These are phyloP conservation scores for Thalpophila matura DNA, from an alignment of 2,888 invertebrate species.

Conservation along the genomic window DNA sequence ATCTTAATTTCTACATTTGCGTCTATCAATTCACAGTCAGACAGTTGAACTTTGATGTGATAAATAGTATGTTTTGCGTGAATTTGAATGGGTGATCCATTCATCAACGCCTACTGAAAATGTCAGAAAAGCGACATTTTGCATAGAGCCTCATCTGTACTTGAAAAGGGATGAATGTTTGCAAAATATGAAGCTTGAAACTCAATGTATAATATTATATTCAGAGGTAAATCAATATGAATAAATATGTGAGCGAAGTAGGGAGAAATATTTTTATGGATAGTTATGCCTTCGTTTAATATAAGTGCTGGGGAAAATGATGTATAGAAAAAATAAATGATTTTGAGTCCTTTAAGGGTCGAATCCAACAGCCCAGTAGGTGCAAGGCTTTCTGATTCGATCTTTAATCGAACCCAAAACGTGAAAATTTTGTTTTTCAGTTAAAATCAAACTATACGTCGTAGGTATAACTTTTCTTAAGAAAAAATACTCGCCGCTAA, in stretches of 20 bases:
- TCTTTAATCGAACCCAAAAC: too few species aligned
- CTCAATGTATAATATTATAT: slow-evolving; percentile 19
- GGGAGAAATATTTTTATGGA: neutral
- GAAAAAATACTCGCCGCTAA: too few species aligned
- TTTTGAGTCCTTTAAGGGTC: too few species aligned
- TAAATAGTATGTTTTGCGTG: slow-evolving; percentile 1
- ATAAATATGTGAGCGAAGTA: neutral
- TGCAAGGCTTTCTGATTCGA: too few species aligned
- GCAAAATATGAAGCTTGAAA: slow-evolving; percentile 3
- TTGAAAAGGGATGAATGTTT: slow-evolving; percentile 9
- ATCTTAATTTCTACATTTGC: neutral
- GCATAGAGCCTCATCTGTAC: neutral
- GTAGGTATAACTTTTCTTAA: too few species aligned
- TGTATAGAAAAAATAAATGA: too few species aligned
- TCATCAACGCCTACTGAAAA: slow-evolving; percentile 16
- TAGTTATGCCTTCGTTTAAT: too few species aligned
- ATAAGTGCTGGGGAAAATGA: too few species aligned
- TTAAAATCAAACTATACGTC: too few species aligned
- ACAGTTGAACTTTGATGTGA: slow-evolving; percentile 23
- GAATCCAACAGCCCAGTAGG: too few species aligned
- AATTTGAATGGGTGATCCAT: slow-evolving; percentile 17
- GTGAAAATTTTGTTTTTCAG: too few species aligned
- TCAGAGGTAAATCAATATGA: slow-evolving; percentile 9
- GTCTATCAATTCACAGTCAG: slow-evolving; percentile 10
- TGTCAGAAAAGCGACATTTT: slow-evolving; percentile 19